These are phyloP conservation scores for Acromyrmex heyeri DNA, from an alignment of 1,140 invertebrate genomes.

Conservation along the genomic window DNA sequence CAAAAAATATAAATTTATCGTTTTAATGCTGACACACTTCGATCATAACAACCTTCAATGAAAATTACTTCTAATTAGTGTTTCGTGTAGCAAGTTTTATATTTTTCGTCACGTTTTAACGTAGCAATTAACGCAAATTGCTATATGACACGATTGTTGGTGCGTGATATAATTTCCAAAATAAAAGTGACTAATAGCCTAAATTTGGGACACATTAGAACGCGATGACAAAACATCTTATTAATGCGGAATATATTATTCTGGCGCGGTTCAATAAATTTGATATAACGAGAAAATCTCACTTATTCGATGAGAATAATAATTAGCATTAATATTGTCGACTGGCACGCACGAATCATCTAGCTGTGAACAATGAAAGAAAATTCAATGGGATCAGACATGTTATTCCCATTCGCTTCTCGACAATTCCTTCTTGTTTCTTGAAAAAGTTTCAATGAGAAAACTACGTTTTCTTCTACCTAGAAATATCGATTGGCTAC, in stretches of 20 bases:
- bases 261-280: constrained; percentile 12
- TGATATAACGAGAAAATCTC: constrained; percentile 3
- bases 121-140: constrained; percentile 31
- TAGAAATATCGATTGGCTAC: constrained; percentile 14
- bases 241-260: background rate
- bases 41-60: background rate
- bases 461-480: background rate
- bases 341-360: constrained; percentile 15
- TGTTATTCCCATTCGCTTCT: constrained; percentile 10
- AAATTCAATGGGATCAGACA: constrained; percentile 27
- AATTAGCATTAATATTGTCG: constrained; percentile 42
- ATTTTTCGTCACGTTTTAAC: background rate
- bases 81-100: background rate
- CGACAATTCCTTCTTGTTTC: constrained; percentile 33
- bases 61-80: constrained; percentile 25
- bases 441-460: constrained; percentile 22
- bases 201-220: background rate
- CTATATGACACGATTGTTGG: background rate
- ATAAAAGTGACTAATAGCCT: background rate
- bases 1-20: constrained; percentile 10
- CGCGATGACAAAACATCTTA: constrained; percentile 7
- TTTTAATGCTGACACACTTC: background rate
- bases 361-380: constrained; percentile 11
- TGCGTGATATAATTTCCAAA: constrained; percentile 3
- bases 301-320: constrained; percentile 36